A percentile compares a stretch with the other conserved stretches of the same genome.
Conservation (phyloP, 2,113 vertebrate genomes). For the Pseudopodoces humilis region DNA sequence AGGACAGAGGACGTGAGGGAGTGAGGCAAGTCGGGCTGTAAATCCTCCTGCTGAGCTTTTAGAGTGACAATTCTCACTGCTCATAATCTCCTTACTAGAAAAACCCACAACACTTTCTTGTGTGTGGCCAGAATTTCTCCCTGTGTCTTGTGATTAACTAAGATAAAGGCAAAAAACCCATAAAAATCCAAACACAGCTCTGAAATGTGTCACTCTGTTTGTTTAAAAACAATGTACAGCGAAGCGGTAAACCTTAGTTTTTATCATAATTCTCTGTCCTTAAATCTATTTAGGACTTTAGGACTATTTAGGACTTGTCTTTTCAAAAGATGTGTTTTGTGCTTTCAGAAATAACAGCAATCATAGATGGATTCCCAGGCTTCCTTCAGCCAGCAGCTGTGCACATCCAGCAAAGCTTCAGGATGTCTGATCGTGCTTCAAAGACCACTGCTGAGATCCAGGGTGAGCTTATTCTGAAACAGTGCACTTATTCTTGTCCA, state of each 20-base stretch:
- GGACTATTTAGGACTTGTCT: neutral
- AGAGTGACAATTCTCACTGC: neutral
- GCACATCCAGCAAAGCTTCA: neutral
- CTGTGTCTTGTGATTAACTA: neutral
- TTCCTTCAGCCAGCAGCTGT: neutral
- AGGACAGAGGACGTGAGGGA: neutral
- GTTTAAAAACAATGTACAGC: neutral
- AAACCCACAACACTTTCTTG: fast-evolving
- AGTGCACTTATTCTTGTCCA: neutral
- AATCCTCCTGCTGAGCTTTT: neutral
- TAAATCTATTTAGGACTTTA: neutral
- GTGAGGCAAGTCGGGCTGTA: neutral
- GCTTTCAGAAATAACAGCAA: neutral
- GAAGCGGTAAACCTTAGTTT: neutral
- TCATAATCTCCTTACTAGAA: neutral
- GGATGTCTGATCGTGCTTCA: neutral
- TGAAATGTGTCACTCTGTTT: neutral
- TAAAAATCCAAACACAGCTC: neutral
- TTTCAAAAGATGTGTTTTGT: neutral
- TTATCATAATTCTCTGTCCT: neutral
- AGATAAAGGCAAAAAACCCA: neutral
- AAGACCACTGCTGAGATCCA: neutral
- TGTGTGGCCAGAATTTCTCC: neutral
- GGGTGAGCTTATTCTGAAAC: neutral
- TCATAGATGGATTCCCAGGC: neutral